Conservation (phyloP, 2,797 vertebrate species). For the Nyctibius grandis region DNA sequence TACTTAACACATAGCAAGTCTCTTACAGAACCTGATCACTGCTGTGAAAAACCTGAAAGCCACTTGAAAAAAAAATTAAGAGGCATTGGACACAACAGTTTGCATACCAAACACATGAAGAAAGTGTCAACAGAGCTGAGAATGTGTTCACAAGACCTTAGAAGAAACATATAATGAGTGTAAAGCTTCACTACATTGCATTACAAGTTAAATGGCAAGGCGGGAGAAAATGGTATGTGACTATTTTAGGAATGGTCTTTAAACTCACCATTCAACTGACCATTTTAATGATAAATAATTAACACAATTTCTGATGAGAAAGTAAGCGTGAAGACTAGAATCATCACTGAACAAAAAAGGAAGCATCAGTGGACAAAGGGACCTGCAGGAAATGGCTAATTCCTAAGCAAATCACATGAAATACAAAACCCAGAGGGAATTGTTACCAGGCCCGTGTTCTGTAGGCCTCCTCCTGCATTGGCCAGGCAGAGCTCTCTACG, state of each 20-base stretch:
- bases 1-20: background rate
- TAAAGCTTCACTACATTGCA: background rate
- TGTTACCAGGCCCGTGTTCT: background rate
- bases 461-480: background rate
- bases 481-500: background rate
- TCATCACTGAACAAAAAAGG: background rate
- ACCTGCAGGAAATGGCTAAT: background rate
- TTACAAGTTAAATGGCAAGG: background rate
- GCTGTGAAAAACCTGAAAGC: background rate
- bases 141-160: background rate
- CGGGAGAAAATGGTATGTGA: background rate
- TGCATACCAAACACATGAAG: background rate
- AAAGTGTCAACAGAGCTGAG: background rate
- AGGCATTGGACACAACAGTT: background rate
- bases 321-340: background rate
- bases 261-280: background rate
- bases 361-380: background rate
- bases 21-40: background rate
- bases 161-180: background rate
- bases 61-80: background rate
- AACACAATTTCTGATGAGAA: background rate
- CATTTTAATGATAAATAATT: background rate
- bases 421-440: background rate
- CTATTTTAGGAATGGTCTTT: background rate
- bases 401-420: background rate